Base-by-base conservation (phyloP, 64 coral and sea anemone species). In the Orbicella faveolata region DNA sequence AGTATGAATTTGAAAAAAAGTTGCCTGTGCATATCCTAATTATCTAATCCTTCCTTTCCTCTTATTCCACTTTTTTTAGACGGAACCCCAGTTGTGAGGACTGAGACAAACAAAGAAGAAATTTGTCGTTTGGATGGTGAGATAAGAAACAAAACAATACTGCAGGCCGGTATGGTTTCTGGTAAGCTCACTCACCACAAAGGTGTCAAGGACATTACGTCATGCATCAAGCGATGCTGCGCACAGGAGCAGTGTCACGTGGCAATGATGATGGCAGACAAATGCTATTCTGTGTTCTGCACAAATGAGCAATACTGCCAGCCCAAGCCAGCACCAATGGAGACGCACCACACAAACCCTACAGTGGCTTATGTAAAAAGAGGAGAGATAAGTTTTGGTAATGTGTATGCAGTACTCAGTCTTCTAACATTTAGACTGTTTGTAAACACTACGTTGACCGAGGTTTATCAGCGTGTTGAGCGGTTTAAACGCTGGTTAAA, bases 161-260 rank as follows among this genome's bases (percentile, higher is more conserved):
- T 99, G 14, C 83, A 90, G 51, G 97, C 94, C 1, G 97, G 97
- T 23, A 99, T 99, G 97, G 52, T 99, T n/a, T 95, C 97, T 6
- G 97, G 97, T 0, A 90, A 94, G 51, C 90, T 99, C 8, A 95
- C 94, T 15, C 80, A 79, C 65, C 97, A 96, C 87, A 93, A 90
- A 61, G 88, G 78, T 6, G 86, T 70, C 1, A 89, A 84, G 14
- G 86, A 90, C 78, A 99, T 99, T 1, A 94, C 80, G 74, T 90
- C 97, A 68, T 99, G 97, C 35, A 90, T 99, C 35, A 83, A 86
- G 37, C 90, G 92, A 63, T 99, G 97, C 59, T 99, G 97, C 17
- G 83, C 78, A 35, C 74, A 95, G 20, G 83, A 93, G 20, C 79
- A 93, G 13, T 99, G 97, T 53, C 94, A 96, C 57, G 93, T 99